Conservation (phyloP, 2,113 vertebrate genomes). For the Ictidomys tridecemlineatus region DNA sequence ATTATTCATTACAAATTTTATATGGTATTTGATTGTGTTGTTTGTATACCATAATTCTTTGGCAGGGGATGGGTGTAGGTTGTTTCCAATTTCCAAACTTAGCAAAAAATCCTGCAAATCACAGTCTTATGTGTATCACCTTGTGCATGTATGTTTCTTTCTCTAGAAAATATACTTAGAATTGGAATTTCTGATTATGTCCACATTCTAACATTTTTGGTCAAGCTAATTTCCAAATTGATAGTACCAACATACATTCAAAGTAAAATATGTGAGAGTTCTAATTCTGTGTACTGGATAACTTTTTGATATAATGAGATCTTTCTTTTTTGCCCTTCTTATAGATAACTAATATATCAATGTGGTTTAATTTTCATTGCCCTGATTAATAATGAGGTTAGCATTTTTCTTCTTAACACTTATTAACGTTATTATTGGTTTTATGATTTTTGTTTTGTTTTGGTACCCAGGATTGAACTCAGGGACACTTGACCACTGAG, state of each 20-base stretch:
- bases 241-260: neutral
- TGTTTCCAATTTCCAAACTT: neutral
- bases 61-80: neutral
- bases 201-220: constrained; percentile 4
- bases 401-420: neutral
- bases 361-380: neutral
- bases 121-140: neutral
- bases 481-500: too few species aligned
- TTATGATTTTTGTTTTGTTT: neutral
- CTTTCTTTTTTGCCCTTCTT: neutral
- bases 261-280: neutral
- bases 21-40: neutral
- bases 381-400: neutral
- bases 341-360: neutral
- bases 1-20: neutral
- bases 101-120: neutral
- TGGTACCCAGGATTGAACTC: too few species aligned
- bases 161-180: neutral
- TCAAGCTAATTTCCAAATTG: constrained; percentile 8
- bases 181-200: constrained; percentile 4
- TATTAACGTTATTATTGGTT: neutral
- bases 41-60: neutral
- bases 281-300: neutral
- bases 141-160: neutral
- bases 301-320: neutral